Conservation (phyloP, 1,140 invertebrate genomes). For the Latrodectus geometricus region DNA sequence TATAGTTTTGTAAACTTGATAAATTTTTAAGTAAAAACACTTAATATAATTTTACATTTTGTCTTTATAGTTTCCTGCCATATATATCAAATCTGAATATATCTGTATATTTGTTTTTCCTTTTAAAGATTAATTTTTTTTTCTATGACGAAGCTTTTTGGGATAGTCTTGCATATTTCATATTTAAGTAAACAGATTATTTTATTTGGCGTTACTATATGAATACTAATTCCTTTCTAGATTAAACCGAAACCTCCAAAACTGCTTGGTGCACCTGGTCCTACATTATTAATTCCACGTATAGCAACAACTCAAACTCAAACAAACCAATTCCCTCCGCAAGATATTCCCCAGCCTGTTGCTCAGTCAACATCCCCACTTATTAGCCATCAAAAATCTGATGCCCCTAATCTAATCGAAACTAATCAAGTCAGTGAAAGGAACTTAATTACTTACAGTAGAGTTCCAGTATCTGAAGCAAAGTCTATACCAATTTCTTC, state of each 20-base stretch:
- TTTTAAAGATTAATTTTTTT: no score
- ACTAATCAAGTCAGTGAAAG: conserved; percentile 65
- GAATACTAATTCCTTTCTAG: neutral
- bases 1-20: no score
- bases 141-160: no score
- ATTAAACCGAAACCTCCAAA: conserved; percentile 21
- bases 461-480: conserved; percentile 9
- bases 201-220: no score
- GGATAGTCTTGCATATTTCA: no score
- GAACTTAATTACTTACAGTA: conserved; percentile 14
- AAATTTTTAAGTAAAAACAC: no score
- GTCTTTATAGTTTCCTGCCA: no score
- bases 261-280: conserved; percentile 11
- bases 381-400: conserved; percentile 74
- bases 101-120: no score
- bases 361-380: neutral
- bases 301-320: conserved; percentile 47
- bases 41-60: no score
- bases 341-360: neutral
- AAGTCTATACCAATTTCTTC: neutral
- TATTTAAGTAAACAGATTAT: no score
- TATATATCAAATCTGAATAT: no score
- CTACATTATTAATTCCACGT: conserved; percentile 68
- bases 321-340: conserved; percentile 9
- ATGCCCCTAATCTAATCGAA: conserved; percentile 78